Evolutionary conservation across 2,113 vertebrate species (phyloP).

Genomic region (Prinia subflava): DNA sequence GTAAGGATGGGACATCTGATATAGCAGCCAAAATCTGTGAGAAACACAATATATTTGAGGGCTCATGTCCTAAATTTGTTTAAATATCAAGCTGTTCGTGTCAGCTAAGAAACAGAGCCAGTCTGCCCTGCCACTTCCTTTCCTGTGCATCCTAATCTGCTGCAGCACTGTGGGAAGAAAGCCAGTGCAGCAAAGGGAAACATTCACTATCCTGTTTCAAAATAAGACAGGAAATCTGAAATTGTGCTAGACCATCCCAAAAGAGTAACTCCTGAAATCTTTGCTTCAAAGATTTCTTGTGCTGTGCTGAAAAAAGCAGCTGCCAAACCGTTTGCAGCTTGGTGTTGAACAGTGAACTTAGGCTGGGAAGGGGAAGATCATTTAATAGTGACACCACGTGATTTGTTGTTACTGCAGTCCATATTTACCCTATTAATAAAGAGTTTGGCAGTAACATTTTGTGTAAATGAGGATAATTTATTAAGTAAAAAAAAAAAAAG

Average conservation of each 20-base stretch:
- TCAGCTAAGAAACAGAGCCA: background rate
- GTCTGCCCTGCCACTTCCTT: background rate
- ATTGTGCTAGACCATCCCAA: background rate
- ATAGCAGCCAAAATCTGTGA: background rate
- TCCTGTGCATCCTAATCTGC: background rate
- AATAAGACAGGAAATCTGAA: background rate
- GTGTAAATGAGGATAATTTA: slow-evolving; percentile 52
- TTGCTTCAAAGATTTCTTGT: background rate
- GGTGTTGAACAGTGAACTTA: background rate
- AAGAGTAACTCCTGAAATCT: background rate
- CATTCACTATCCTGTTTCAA: background rate
- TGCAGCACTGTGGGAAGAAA: background rate
- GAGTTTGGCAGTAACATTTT: slow-evolving; percentile 24
- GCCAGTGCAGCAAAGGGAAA: fast-evolving
- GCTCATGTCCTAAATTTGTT: background rate
- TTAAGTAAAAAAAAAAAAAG: slow-evolving; percentile 29
- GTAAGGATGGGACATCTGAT: background rate
- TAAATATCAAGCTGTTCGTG: background rate
- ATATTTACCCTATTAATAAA: slow-evolving; percentile 61
- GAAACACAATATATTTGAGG: background rate
- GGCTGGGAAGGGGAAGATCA: slow-evolving; percentile 1
- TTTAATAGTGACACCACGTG: background rate
- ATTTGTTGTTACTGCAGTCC: slow-evolving; percentile 43
- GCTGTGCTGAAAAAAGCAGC: background rate
- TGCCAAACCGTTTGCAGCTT: background rate